phyloP scores from a whole-genome alignment of 1,140 invertebrate species.

The Penaeus japonicus region DNA sequence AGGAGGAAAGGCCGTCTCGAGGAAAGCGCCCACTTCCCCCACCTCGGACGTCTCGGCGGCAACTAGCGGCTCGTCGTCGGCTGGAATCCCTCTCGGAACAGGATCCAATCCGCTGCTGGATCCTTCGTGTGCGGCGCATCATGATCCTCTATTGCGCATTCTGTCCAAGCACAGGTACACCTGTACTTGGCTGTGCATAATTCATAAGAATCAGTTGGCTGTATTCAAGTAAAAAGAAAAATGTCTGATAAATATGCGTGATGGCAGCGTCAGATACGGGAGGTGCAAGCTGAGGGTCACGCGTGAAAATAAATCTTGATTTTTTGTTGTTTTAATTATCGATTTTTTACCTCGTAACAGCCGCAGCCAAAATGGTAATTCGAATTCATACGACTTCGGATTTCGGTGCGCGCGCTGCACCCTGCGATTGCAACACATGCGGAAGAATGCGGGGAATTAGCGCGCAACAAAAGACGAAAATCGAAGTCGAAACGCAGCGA shows the following conservation, averaged over 20 bases:
- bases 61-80: conserved; percentile 15
- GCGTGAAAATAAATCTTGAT: too few relatives aligned
- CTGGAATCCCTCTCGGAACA: background rate
- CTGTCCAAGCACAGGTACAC: background rate
- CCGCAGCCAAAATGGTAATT: too few relatives aligned
- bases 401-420: too few relatives aligned
- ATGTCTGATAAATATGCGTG: background rate
- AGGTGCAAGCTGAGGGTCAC: too few relatives aligned
- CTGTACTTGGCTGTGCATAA: background rate
- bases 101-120: conserved; percentile 3
- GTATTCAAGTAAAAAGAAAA: too few relatives aligned
- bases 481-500: too few relatives aligned
- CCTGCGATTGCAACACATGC: too few relatives aligned
- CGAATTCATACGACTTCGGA: too few relatives aligned
- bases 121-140: conserved; percentile 7
- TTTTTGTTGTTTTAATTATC: too few relatives aligned
- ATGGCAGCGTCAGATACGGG: background rate
- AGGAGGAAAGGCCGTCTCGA: background rate
- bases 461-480: too few relatives aligned
- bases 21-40: background rate
- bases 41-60: background rate
- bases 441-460: too few relatives aligned
- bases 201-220: background rate
- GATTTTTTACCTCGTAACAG: too few relatives aligned
- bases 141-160: background rate